phyloP scores from a whole-genome alignment of 2,113 vertebrate species.

The Pseudopipra pipra region DNA sequence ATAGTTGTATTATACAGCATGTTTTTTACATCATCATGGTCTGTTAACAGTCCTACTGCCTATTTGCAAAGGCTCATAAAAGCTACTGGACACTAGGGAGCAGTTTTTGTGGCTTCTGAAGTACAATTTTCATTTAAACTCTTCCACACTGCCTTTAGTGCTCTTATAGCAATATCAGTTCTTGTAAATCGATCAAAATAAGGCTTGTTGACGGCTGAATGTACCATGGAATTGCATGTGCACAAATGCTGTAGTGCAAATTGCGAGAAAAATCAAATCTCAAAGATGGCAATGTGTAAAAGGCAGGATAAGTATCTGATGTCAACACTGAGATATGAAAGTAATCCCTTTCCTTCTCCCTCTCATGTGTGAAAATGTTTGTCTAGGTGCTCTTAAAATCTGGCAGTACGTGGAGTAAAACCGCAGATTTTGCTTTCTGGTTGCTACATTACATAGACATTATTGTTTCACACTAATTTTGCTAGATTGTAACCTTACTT shows the following conservation, averaged over 20 bases:
- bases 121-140: constrained; percentile 33
- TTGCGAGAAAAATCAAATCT: neutral
- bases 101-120: constrained; percentile 19
- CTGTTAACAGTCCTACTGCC: neutral
- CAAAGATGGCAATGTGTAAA: neutral
- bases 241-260: neutral
- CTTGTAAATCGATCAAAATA: constrained; percentile 43
- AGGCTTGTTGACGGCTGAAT: neutral
- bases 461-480: neutral
- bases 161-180: neutral
- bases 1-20: neutral
- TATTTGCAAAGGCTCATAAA: constrained; percentile 41
- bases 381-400: neutral
- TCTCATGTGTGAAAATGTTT: neutral
- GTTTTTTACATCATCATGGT: neutral
- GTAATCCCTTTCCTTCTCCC: neutral
- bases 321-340: neutral
- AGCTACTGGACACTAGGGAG: neutral
- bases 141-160: neutral
- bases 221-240: neutral
- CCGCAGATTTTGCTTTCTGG: neutral
- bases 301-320: neutral
- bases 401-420: neutral
- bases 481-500: neutral
- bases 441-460: neutral